Conservation (phyloP, 2,797 vertebrate species). For the Sphenopsis melanotis region DNA sequence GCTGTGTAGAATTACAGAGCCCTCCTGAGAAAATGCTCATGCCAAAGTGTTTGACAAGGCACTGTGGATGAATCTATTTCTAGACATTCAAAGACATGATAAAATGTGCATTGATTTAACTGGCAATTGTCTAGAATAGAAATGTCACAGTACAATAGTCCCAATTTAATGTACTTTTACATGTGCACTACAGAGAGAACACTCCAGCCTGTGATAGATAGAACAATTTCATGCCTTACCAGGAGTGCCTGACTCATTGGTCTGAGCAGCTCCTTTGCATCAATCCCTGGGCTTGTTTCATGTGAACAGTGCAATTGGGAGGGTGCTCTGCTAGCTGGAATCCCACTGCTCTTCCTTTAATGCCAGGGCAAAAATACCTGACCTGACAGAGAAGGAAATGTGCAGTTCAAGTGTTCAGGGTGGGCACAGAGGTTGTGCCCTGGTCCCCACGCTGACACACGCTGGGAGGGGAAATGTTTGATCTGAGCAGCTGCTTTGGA, state of each 20-base stretch:
- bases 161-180: constrained; percentile 7
- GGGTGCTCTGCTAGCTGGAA: neutral
- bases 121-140: neutral
- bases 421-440: neutral
- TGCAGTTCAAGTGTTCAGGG: neutral
- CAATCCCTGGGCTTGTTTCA: neutral
- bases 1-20: neutral
- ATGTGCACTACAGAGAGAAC: neutral
- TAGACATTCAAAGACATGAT: neutral
- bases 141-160: neutral
- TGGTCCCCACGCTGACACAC: neutral
- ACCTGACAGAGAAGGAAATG: neutral
- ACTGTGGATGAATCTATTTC: neutral
- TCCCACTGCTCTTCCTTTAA: neutral
- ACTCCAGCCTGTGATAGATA: neutral
- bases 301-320: neutral
- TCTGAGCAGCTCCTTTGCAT: neutral
- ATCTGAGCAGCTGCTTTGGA: neutral
- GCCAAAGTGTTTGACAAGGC: neutral
- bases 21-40: neutral
- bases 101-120: neutral
- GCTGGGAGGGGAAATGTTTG: neutral
- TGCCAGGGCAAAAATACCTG: neutral
- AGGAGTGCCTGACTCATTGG: neutral
- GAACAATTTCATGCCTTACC: neutral